Evolutionary conservation across 1,140 invertebrate genomes (phyloP), one percentile per base, ranked within the genome.

Genomic region (Bombus sylvicola): DNA sequence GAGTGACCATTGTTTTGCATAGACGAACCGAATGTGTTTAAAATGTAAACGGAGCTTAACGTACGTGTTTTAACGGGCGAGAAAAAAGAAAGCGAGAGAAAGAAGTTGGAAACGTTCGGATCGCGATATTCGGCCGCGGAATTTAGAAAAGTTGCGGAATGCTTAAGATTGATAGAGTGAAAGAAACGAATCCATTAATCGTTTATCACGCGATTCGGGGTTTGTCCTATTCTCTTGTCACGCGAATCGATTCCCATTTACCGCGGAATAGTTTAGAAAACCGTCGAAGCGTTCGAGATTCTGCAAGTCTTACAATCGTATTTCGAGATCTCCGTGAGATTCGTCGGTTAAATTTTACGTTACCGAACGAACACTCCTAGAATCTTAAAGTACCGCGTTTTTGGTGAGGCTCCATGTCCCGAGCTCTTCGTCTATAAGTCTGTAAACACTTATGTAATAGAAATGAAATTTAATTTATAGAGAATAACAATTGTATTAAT

Each of bases 181-280:
- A 83, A 64, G 69, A 75, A 71, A 80, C 64, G 69, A 81, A 80
- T 25, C 62, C 82, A 41, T 62, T 66, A 57, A 37, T 15, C 71
- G 71, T 82, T 88, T 83, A 85, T 88, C 87, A 87, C 73, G 87
- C 77, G 68, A 85, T 81, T 39, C 73, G 28, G 37, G 59, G 73
- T 69, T 88, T 80, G 79, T 85, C 81, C 66, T 47, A 76, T 85
- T 81, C n/a, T 77, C 77, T 77, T 89, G 81, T 88, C 47, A 43
- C 81, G 75, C 57, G 37, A 75, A 81, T 89, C 87, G 87, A 89
- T 88, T 64, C 37, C 59, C 74, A 68, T 72, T 83, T 84, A 39
- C 28, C 37, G 37, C 37, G 64, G 66, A 88, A 62, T 41, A 82
- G 68, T 79, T 85, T 39, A 22, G 57, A 77, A 85, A 85, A 80